These are phyloP conservation scores for Macrobrachium rosenbergii DNA, from an alignment of 1,140 invertebrate species.

Conservation along the genomic window DNA sequence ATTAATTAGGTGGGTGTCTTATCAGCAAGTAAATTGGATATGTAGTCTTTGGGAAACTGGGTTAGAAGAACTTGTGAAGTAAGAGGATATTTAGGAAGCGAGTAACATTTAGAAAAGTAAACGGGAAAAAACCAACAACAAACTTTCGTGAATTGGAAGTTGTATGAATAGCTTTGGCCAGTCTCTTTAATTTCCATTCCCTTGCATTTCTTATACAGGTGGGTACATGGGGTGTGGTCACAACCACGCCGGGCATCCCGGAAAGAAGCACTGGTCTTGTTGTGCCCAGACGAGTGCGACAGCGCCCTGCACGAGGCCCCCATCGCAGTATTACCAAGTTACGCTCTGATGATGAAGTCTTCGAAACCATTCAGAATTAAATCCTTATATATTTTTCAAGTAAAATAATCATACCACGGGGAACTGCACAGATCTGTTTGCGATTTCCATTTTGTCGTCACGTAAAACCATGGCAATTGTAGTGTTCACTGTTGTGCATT, in stretches of 20 bases:
- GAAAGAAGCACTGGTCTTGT: constrained; percentile 84
- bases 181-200: background rate
- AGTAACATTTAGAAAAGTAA: background rate
- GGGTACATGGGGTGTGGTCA: constrained; percentile 85
- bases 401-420: background rate
- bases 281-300: constrained; percentile 72
- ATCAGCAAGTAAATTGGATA: no score
- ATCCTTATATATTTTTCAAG: background rate
- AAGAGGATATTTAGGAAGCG: background rate
- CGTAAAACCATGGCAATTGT: no score
- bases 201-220: constrained; percentile 68
- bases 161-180: no score
- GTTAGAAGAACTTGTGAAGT: background rate
- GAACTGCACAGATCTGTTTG: no score
- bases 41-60: no score
- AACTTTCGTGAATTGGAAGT: no score
- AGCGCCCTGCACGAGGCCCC: constrained; percentile 39
- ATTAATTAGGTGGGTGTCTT: no score
- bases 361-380: background rate
- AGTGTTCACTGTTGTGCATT: no score
- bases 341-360: constrained; percentile 23
- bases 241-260: constrained; percentile 83
- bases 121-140: background rate
- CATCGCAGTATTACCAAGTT: constrained; percentile 57
- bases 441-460: no score